These are phyloP conservation scores for Cancer borealis DNA, from an alignment of 2,888 invertebrate genomes.

Conservation along the genomic window DNA sequence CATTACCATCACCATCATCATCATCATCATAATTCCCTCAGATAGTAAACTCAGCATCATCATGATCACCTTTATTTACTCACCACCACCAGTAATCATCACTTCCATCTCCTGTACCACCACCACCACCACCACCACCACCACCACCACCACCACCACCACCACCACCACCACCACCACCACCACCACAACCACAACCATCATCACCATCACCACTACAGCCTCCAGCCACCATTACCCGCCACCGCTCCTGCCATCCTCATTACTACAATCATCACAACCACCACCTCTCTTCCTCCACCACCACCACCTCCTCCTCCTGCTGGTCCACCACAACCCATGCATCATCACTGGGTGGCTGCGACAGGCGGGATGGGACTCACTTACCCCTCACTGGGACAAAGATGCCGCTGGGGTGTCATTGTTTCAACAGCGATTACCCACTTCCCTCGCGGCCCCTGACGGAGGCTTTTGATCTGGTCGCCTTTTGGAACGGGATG, in stretches of 20 bases:
- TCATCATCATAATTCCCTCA: not conserved
- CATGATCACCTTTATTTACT: not conserved
- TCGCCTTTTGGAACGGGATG: constrained; percentile 55
- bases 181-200: not conserved
- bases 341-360: constrained; percentile 57
- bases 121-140: constrained; percentile 14
- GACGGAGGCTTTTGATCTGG: constrained; percentile 65
- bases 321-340: constrained; percentile 53
- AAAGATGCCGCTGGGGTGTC: constrained; percentile 67
- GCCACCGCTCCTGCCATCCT: constrained; percentile 41
- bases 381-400: constrained; percentile 61
- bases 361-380: constrained; percentile 66
- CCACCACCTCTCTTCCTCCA: constrained; percentile 25
- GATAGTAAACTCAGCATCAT: not conserved
- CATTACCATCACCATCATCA: not conserved
- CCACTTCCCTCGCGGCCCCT: constrained; percentile 58
- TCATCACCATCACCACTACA: constrained; percentile 4
- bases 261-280: constrained; percentile 47
- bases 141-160: not conserved
- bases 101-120: not conserved
- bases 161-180: not conserved
- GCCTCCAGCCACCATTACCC: not conserved
- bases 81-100: not conserved
- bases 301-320: not conserved
- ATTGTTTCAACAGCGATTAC: constrained; percentile 67